These are phyloP conservation scores for Ditula angustiorana DNA, from an alignment of 2,888 invertebrate species.

Conservation along the genomic window DNA sequence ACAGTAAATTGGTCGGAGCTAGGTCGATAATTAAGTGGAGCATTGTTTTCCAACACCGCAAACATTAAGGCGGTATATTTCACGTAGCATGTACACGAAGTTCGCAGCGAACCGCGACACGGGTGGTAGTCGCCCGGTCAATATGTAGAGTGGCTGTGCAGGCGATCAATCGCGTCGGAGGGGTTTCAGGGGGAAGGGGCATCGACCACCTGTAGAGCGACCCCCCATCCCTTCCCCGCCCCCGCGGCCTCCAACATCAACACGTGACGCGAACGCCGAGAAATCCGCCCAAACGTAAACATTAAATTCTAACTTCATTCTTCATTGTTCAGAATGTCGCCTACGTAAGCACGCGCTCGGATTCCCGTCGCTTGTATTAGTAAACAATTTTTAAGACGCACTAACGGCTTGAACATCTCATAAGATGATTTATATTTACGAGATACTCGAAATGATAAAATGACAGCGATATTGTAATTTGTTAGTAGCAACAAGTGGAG, in stretches of 20 bases:
- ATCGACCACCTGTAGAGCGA: slow-evolving; percentile 75
- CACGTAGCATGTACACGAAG: slow-evolving; percentile 69
- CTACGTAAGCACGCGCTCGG: slow-evolving; percentile 71
- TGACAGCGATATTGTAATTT: slow-evolving; percentile 20
- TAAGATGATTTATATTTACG: slow-evolving; percentile 15
- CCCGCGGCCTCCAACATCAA: slow-evolving; percentile 64
- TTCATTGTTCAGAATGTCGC: slow-evolving; percentile 81
- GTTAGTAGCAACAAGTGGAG: slow-evolving; percentile 34
- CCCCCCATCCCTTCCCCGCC: slow-evolving; percentile 49
- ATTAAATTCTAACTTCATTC: slow-evolving; percentile 84
- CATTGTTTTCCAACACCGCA: slow-evolving; percentile 42
- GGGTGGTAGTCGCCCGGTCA: slow-evolving; percentile 80
- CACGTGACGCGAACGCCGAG: slow-evolving; percentile 83
- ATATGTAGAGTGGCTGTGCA: slow-evolving; percentile 84
- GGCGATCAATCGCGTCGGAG: slow-evolving; percentile 81
- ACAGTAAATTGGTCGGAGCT: slow-evolving; percentile 31
- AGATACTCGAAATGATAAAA: slow-evolving; percentile 22
- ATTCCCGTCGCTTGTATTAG: slow-evolving; percentile 78
- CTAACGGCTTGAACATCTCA: not conserved
- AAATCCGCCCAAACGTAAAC: slow-evolving; percentile 85
- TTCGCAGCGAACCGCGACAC: slow-evolving; percentile 74
- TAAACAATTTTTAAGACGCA: slow-evolving; percentile 72
- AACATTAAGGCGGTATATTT: slow-evolving; percentile 51
- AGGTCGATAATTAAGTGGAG: slow-evolving; percentile 40
- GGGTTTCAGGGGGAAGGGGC: slow-evolving; percentile 54